Evolutionary conservation across 92 coral and sea anemone species (phyloP).

Genomic region (Isaurus tuberculatus): DNA sequence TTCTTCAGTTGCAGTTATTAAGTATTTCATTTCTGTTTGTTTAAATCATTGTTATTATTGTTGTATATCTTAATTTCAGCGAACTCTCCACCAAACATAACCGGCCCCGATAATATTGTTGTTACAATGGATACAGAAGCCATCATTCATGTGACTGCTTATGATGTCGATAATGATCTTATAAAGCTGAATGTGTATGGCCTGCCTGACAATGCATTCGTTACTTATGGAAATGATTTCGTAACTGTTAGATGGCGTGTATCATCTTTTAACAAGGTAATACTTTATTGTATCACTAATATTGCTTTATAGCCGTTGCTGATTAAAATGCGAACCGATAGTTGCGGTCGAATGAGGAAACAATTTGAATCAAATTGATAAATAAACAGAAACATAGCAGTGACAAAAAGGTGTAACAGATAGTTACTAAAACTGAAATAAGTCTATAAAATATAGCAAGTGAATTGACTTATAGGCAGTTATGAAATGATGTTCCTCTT

Average conservation of each 20-base stretch:
- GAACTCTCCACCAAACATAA: slow-evolving; percentile 56
- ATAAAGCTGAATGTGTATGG: slow-evolving; percentile 48
- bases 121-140: slow-evolving; percentile 58
- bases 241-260: slow-evolving; percentile 63
- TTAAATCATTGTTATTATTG: not conserved
- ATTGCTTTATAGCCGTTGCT: no score
- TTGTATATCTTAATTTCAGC: slow-evolving; percentile 30
- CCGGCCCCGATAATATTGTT: slow-evolving; percentile 59
- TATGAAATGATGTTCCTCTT: no score
- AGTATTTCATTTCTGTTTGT: not conserved
- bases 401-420: no score
- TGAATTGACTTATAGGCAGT: no score
- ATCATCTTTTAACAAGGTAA: slow-evolving; percentile 30
- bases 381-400: no score
- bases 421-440: no score
- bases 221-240: slow-evolving; percentile 32
- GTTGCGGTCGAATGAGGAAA: no score
- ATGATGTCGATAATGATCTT: slow-evolving; percentile 51
- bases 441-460: no score
- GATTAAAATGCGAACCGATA: no score
- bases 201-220: slow-evolving; percentile 33
- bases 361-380: no score
- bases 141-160: slow-evolving; percentile 54
- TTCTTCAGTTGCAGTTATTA: not conserved
- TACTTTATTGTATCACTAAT: no score